These are phyloP conservation scores for Eilema caniola DNA, from an alignment of 2,888 invertebrate genomes.

Conservation along the genomic window DNA sequence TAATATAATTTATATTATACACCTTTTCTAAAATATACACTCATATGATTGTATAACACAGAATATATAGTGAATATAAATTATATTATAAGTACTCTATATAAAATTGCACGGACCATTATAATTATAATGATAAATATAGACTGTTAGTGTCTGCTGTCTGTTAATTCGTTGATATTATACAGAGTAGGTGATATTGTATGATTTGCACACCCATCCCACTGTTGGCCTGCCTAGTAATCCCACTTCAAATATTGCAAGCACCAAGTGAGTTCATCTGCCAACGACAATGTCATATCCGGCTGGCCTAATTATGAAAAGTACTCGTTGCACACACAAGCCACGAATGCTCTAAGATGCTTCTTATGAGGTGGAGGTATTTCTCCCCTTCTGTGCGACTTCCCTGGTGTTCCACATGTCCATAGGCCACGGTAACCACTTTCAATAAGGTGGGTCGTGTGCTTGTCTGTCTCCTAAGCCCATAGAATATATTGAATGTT, in stretches of 20 bases:
- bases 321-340: no score
- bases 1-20: slow-evolving; percentile 26
- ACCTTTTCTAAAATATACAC: not conserved
- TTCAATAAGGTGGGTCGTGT: no score
- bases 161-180: not conserved
- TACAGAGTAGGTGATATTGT: slow-evolving; percentile 18
- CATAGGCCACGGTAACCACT: no score
- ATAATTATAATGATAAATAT: slow-evolving; percentile 21
- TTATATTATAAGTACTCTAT: slow-evolving; percentile 18
- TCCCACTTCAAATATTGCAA: no score
- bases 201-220: slow-evolving; percentile 1
- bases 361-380: not conserved
- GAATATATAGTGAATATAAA: not conserved
- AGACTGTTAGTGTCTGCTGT: slow-evolving; percentile 12
- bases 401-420: no score
- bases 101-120: slow-evolving; percentile 35
- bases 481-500: no score
- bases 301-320: no score
- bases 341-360: no score
- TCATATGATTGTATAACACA: no score
- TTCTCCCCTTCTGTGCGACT: not conserved
- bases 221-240: not conserved
- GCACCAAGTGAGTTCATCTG: not conserved
- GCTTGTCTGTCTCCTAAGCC: no score
- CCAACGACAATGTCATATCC: no score